phyloP scores from a whole-genome alignment of 2,113 vertebrate species.

The Mormyrus lacerda region DNA sequence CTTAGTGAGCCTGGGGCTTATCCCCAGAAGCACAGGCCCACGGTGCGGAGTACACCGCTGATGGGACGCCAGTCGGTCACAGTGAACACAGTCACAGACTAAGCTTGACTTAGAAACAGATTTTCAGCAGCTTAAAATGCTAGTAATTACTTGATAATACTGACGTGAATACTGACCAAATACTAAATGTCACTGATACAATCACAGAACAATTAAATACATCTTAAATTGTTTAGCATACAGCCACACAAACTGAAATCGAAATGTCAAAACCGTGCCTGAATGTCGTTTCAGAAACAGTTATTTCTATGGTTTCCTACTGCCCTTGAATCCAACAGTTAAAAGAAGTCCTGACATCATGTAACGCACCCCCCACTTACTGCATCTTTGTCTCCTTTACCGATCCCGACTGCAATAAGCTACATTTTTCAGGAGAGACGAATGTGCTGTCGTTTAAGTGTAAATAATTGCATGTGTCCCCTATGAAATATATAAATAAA shows the following conservation, averaged over 20 bases:
- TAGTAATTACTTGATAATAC: neutral
- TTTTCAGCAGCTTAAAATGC: neutral
- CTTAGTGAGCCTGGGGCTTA: neutral
- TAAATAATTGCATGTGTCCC: constrained; percentile 5
- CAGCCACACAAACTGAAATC: neutral
- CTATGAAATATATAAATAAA: neutral
- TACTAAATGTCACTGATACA: neutral
- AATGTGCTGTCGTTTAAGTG: constrained; percentile 3
- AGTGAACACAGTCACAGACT: neutral
- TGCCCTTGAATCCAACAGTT: neutral
- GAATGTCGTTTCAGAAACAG: neutral
- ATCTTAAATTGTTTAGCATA: neutral
- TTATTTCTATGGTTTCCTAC: neutral
- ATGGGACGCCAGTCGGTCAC: neutral
- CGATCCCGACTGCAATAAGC: neutral
- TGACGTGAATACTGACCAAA: neutral
- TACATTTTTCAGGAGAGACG: neutral
- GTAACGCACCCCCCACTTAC: neutral
- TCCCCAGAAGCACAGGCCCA: neutral
- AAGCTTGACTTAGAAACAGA: neutral
- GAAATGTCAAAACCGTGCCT: neutral
- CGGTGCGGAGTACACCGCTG: neutral
- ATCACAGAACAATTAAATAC: neutral
- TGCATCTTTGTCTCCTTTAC: neutral
- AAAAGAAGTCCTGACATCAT: neutral